Evolutionary conservation across 2,888 invertebrate species (phyloP).

Genomic region (Drosophila melanosoma): DNA sequence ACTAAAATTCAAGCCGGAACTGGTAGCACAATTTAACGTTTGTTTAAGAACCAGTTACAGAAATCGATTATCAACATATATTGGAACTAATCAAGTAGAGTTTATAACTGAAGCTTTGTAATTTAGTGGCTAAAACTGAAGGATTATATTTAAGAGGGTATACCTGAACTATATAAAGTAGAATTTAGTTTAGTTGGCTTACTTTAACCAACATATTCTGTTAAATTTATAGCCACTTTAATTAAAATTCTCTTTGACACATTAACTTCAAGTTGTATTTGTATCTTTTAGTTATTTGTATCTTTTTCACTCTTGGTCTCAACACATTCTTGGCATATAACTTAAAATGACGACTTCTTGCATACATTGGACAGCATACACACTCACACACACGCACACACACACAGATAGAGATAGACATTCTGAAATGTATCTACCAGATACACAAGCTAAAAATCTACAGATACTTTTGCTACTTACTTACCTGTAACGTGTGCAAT

Average conservation of each 20-base stretch:
- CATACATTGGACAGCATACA: slow-evolving; percentile 20
- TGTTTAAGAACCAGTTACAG: neutral
- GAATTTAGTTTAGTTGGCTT: neutral
- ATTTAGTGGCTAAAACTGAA: too few species aligned
- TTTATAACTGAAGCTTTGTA: neutral
- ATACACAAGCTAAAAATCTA: slow-evolving; percentile 9
- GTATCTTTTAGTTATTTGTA: slow-evolving; percentile 9
- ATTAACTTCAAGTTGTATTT: neutral
- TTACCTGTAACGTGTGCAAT: slow-evolving; percentile 70
- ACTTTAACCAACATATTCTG: neutral
- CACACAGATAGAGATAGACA: slow-evolving; percentile 12
- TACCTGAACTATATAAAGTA: neutral
- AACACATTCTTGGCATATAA: slow-evolving; percentile 15
- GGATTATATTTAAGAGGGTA: too few species aligned
- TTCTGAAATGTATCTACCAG: slow-evolving; percentile 26
- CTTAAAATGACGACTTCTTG: slow-evolving; percentile 28
- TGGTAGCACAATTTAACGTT: neutral
- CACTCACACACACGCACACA: slow-evolving; percentile 5
- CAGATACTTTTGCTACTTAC: slow-evolving; percentile 24
- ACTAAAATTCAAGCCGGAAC: neutral
- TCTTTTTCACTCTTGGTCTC: slow-evolving; percentile 6
- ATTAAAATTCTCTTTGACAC: neutral
- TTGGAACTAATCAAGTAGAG: neutral
- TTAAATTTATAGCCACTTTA: neutral
- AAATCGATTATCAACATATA: neutral